phyloP scores from a whole-genome alignment of 2,888 invertebrate genomes.

The Pseudococcus longispinus region DNA sequence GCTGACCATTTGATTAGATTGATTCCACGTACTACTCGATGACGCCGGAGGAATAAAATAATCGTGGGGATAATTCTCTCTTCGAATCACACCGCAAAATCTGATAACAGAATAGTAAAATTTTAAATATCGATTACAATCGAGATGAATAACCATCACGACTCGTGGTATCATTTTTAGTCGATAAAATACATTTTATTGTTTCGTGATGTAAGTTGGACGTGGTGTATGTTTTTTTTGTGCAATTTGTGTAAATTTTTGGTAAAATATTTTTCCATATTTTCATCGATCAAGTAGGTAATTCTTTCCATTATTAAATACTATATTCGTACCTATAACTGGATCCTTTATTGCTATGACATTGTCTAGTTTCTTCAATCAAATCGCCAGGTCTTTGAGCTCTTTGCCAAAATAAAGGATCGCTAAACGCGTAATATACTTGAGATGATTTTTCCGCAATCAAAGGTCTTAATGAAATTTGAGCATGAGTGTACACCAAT shows the following conservation, averaged over 20 bases:
- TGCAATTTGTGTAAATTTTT: not conserved
- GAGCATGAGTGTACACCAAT: conserved; percentile 75
- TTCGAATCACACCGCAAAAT: conserved; percentile 79
- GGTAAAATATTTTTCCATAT: not conserved
- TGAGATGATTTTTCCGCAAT: conserved; percentile 62
- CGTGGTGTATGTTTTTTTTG: not conserved
- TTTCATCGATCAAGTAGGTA: not conserved
- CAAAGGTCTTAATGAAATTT: conserved; percentile 77
- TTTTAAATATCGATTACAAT: not conserved
- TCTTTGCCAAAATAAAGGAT: conserved; percentile 70
- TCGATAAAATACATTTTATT: not conserved
- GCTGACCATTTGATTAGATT: conserved; percentile 87
- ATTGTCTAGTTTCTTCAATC: conserved; percentile 64
- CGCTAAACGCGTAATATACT: conserved; percentile 65
- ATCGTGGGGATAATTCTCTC: conserved; percentile 81
- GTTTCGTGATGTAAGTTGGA: not conserved
- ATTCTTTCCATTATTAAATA: not conserved
- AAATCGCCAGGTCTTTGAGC: conserved; percentile 66
- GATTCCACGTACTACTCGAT: conserved; percentile 62
- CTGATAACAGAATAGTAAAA: conserved; percentile 63
- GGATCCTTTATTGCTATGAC: conserved; percentile 64
- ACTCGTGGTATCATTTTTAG: not conserved
- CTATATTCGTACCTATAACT: conserved; percentile 62
- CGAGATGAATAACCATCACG: not conserved
- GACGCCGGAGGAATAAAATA: conserved; percentile 63